A percentile compares a stretch with the other conserved stretches of the same genome.
Conservation (phyloP, 2,888 invertebrate genomes). For the Acanthosepion lycidas region DNA sequence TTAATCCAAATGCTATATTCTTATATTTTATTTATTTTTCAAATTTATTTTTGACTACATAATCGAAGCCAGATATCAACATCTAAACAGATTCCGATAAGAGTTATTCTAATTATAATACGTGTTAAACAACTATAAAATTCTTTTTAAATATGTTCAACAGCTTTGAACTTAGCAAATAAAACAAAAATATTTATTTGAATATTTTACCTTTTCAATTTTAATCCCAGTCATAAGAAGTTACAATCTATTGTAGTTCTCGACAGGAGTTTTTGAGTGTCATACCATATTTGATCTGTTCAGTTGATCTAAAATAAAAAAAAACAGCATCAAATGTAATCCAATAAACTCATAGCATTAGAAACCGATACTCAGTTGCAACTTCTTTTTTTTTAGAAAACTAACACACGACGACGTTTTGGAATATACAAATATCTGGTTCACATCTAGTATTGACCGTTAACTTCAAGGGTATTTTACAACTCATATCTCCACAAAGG, state of each 20-base stretch:
- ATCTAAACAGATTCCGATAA: background rate
- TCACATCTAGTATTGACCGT: background rate
- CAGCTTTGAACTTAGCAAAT: too few relatives aligned
- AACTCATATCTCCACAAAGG: background rate
- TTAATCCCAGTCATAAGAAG: background rate
- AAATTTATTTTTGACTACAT: background rate
- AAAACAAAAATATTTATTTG: background rate
- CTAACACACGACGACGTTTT: background rate
- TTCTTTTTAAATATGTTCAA: too few relatives aligned
- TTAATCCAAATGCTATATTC: too few relatives aligned
- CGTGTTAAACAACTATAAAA: too few relatives aligned
- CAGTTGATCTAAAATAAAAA: background rate
- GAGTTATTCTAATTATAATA: background rate
- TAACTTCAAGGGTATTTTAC: conserved; percentile 4
- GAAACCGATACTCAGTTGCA: background rate
- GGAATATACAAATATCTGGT: background rate
- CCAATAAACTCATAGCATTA: background rate
- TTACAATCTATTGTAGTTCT: background rate
- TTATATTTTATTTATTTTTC: too few relatives aligned
- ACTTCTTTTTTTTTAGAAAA: background rate
- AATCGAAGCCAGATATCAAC: background rate
- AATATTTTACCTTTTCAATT: background rate
- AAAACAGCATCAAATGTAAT: background rate
- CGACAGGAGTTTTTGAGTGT: background rate
- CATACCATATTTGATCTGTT: background rate